Evolutionary conservation across 1,140 invertebrate species (phyloP).

Genomic region (Drosophila gunungcola): DNA sequence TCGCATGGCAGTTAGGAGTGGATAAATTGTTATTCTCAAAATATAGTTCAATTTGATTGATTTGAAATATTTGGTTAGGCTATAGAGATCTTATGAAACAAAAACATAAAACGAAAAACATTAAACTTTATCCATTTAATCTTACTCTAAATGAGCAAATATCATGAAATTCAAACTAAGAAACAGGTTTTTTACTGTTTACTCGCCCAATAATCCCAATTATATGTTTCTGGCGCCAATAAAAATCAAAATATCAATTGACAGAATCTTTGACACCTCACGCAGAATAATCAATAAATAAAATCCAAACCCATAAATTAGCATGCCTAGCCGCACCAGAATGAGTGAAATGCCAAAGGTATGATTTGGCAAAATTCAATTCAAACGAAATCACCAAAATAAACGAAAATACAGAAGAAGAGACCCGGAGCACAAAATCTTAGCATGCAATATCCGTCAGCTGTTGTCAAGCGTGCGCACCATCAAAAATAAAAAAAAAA

Average conservation of each 20-base stretch:
- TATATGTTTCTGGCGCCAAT: conserved; percentile 27
- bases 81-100: not conserved
- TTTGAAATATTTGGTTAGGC: not conserved
- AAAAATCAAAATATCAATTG: conserved; percentile 33
- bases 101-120: not conserved
- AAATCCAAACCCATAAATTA: conserved; percentile 33
- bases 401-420: conserved; percentile 26
- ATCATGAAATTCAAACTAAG: conserved; percentile 13
- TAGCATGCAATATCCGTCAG: conserved; percentile 28
- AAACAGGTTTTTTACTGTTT: conserved; percentile 4
- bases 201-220: conserved; percentile 26
- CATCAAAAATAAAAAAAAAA: conserved; percentile 16
- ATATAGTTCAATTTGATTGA: not conserved
- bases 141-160: not conserved
- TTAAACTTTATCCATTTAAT: too few relatives aligned
- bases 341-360: conserved; percentile 57
- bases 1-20: conserved; percentile 17
- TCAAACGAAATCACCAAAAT: conserved; percentile 21
- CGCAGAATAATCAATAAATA: conserved; percentile 31
- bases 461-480: conserved; percentile 57
- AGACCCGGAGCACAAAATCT: conserved; percentile 4
- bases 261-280: conserved; percentile 36
- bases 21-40: not conserved
- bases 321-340: conserved; percentile 28
- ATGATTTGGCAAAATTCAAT: conserved; percentile 49